phyloP scores from a whole-genome alignment of 2,113 vertebrate genomes.

The Charadrius vociferus region DNA sequence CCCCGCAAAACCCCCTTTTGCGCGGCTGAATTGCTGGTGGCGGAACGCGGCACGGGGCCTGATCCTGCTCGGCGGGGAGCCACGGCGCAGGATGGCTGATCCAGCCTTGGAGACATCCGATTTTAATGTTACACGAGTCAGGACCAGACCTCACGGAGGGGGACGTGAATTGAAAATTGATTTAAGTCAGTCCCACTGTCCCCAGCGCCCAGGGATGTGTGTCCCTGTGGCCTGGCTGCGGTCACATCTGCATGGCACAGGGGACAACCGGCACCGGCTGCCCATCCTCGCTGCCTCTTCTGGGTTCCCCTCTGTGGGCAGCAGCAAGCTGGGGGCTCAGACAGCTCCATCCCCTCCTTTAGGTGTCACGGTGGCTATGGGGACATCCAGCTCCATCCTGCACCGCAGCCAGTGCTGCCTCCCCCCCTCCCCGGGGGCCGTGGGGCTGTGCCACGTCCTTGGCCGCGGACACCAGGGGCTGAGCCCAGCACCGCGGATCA shows the following conservation, averaged over 20 bases:
- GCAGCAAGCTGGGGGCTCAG: rapidly evolving
- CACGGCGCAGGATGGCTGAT: rapidly evolving
- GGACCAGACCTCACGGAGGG: rapidly evolving
- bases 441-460: neutral
- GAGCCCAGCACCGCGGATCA: neutral
- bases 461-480: rapidly evolving
- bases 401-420: rapidly evolving
- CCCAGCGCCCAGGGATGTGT: rapidly evolving
- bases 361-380: rapidly evolving
- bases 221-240: rapidly evolving
- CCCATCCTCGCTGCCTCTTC: neutral
- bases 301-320: neutral
- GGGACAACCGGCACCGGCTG: neutral
- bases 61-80: neutral
- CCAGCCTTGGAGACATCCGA: neutral
- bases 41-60: rapidly evolving
- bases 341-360: rapidly evolving
- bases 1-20: neutral
- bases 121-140: rapidly evolving
- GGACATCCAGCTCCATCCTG: neutral
- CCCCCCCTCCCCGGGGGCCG: rapidly evolving
- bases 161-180: rapidly evolving
- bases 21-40: neutral
- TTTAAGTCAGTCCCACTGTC: neutral
- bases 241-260: rapidly evolving